Conservation (phyloP, 2,888 invertebrate genomes). For the Harpagoxenus sublaevis region DNA sequence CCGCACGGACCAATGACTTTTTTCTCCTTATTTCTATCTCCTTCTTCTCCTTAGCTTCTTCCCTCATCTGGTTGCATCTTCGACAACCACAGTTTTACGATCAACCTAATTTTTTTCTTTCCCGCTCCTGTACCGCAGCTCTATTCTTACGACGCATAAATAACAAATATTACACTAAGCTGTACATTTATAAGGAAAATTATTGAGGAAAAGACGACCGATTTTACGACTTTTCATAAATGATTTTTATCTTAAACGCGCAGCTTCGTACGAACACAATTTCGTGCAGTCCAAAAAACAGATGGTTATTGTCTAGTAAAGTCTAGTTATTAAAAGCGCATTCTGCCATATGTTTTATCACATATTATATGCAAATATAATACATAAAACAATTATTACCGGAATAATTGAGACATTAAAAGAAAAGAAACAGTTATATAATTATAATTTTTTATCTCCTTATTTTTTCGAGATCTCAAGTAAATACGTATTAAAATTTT, state of each 20-base stretch:
- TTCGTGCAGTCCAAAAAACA: not conserved
- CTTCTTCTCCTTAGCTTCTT: not conserved
- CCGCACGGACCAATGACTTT: conserved; percentile 18
- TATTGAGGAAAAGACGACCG: not conserved
- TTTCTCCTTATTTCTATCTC: not conserved
- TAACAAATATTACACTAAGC: conserved; percentile 22
- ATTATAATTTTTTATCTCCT: not conserved
- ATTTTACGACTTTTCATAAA: conserved; percentile 25
- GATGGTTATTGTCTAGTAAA: not conserved
- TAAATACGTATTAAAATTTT: not conserved
- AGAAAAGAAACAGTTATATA: not conserved
- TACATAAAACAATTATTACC: not conserved
- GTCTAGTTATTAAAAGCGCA: not conserved
- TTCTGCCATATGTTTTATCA: not conserved
- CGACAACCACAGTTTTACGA: conserved; percentile 38
- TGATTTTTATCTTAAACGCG: not conserved
- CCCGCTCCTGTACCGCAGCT: not conserved
- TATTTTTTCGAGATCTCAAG: not conserved
- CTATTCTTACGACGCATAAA: conserved; percentile 5
- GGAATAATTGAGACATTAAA: not conserved
- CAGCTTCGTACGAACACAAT: not conserved
- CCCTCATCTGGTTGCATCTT: not conserved
- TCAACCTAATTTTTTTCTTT: conserved; percentile 37
- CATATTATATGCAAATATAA: not conserved
- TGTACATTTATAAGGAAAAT: conserved; percentile 16